A percentile compares a stretch with the other conserved stretches of the same genome.
Evolutionary conservation across 2,113 vertebrate genomes (phyloP).

Genomic region (Shinisaurus crocodilurus): DNA sequence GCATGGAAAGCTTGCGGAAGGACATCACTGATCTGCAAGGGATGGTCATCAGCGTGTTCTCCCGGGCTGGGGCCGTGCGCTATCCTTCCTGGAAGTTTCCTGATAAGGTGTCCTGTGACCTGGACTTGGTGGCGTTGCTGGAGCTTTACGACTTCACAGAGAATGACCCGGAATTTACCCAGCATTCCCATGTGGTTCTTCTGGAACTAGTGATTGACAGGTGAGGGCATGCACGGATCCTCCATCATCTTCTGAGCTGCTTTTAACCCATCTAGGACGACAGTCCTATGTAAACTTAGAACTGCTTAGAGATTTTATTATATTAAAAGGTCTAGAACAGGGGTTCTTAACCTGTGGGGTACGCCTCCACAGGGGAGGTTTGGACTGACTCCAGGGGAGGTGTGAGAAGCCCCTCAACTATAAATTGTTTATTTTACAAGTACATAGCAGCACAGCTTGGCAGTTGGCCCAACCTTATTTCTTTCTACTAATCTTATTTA

Average conservation of each 20-base stretch:
- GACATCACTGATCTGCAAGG: slow-evolving; percentile 92
- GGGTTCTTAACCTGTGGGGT: no score
- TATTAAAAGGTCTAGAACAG: no score
- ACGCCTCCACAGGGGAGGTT: no score
- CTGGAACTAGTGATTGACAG: slow-evolving; percentile 94
- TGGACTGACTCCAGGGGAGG: no score
- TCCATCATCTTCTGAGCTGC: background rate
- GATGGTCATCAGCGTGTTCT: slow-evolving; percentile 85
- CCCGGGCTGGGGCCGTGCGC: slow-evolving; percentile 81
- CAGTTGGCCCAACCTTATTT: no score
- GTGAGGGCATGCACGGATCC: slow-evolving; percentile 69
- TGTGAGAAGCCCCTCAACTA: no score
- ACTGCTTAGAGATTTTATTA: no score
- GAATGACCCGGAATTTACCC: slow-evolving; percentile 83
- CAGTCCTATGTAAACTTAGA: no score
- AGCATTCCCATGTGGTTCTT: slow-evolving; percentile 88
- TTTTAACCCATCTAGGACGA: background rate
- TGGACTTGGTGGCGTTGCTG: slow-evolving; percentile 86
- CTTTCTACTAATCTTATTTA: no score
- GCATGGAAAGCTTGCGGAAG: slow-evolving; percentile 88
- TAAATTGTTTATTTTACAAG: no score
- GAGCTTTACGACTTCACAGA: slow-evolving; percentile 84
- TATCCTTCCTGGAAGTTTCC: slow-evolving; percentile 95
- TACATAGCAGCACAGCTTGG: no score
- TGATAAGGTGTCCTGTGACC: slow-evolving; percentile 84